Conservation (phyloP, 2,888 invertebrate species). For the Cheilosia scutellata region DNA sequence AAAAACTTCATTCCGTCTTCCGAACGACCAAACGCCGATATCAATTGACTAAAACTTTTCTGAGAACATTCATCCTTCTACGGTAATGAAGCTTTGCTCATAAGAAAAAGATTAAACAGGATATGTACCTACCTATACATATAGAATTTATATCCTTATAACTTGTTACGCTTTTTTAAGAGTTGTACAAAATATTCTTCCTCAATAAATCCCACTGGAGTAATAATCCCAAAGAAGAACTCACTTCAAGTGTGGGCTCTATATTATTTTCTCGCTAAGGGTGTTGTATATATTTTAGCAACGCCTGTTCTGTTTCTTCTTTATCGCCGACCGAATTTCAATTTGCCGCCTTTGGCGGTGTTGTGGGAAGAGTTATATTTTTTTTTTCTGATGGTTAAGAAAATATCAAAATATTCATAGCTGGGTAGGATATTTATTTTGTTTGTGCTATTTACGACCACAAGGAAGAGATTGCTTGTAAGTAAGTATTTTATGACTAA, state of each 20-base stretch:
- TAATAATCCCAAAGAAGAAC: background rate
- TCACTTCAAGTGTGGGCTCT: background rate
- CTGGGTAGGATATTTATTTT: slow-evolving; percentile 29
- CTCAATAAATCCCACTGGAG: background rate
- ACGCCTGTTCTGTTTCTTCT: slow-evolving; percentile 7
- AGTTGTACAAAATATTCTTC: slow-evolving; percentile 6
- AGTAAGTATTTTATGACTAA: slow-evolving; percentile 44
- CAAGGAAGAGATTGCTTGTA: slow-evolving; percentile 27
- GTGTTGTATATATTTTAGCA: background rate
- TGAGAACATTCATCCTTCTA: background rate
- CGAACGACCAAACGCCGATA: too few species aligned
- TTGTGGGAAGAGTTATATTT: slow-evolving; percentile 6
- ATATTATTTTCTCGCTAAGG: slow-evolving; percentile 3
- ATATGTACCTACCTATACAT: too few species aligned
- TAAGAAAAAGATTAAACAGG: background rate
- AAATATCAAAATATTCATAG: slow-evolving; percentile 36
- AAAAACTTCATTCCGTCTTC: too few species aligned
- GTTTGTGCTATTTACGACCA: slow-evolving; percentile 16
- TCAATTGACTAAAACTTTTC: too few species aligned
- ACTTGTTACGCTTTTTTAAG: slow-evolving; percentile 33
- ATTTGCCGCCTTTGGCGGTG: slow-evolving; percentile 33
- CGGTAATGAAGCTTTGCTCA: background rate
- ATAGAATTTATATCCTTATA: slow-evolving; percentile 1
- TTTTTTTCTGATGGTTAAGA: slow-evolving; percentile 16
- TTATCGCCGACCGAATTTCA: slow-evolving; percentile 40